Evolutionary conservation across 2,797 vertebrate genomes (phyloP).

Genomic region (Glyptemys insculpta): DNA sequence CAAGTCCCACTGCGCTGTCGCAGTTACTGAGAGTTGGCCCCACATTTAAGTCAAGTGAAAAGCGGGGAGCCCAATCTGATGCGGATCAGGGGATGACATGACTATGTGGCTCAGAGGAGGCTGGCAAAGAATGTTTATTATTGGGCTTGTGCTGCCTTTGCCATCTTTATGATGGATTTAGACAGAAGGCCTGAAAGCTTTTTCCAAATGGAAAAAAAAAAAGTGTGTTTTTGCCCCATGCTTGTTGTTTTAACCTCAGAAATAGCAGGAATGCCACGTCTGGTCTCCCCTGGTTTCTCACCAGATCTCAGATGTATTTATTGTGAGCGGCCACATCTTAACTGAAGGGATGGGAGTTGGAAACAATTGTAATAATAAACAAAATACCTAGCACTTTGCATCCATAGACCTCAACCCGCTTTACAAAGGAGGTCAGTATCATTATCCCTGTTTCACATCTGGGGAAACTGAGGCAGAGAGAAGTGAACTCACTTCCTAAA

Average conservation of each 20-base stretch:
- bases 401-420: no score
- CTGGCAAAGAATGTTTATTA: background rate
- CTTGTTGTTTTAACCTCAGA: background rate
- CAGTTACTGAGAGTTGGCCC: background rate
- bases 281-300: background rate
- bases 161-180: background rate
- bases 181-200: background rate
- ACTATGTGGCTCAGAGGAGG: background rate
- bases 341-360: background rate
- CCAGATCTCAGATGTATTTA: background rate
- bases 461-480: no score
- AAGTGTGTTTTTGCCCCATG: background rate
- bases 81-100: rapidly evolving
- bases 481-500: no score
- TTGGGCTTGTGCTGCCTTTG: background rate
- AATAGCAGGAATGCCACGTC: rapidly evolving
- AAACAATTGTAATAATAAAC: background rate
- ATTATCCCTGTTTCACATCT: no score
- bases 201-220: no score
- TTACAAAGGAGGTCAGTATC: no score
- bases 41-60: rapidly evolving
- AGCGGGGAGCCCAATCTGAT: background rate
- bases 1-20: background rate
- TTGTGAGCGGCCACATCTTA: background rate
- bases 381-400: no score